These are phyloP conservation scores for Falco naumanni DNA, from an alignment of 2,797 vertebrate genomes.

Conservation along the genomic window DNA sequence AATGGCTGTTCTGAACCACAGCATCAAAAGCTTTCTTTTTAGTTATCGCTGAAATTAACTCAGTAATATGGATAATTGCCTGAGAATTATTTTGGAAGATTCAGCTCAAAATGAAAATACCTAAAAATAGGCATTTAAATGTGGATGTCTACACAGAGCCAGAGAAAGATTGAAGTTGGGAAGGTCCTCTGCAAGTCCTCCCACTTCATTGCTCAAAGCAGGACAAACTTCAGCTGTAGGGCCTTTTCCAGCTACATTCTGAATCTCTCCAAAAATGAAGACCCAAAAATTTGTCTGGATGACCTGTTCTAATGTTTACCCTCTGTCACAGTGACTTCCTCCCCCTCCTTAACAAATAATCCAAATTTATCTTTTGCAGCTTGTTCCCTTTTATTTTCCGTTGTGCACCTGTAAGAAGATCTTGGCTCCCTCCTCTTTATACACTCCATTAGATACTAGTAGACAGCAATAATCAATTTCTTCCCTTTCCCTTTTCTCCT, in stretches of 20 bases:
- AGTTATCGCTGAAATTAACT: background rate
- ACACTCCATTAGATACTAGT: background rate
- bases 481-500: background rate
- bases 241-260: background rate
- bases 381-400: background rate
- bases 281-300: background rate
- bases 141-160: background rate
- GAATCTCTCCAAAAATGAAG: background rate
- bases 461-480: background rate
- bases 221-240: background rate
- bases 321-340: background rate
- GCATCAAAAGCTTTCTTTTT: background rate
- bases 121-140: background rate
- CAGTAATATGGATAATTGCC: background rate
- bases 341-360: background rate
- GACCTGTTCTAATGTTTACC: background rate
- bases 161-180: background rate
- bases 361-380: background rate
- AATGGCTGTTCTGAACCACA: background rate
- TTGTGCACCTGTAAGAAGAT: background rate
- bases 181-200: background rate
- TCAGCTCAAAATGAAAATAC: background rate
- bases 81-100: background rate
- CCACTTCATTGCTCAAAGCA: background rate
- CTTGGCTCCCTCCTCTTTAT: background rate